Evolutionary conservation across 2,888 invertebrate species (phyloP), one percentile per base, ranked within the genome.

Genomic region (Hydriomena furcata): DNA sequence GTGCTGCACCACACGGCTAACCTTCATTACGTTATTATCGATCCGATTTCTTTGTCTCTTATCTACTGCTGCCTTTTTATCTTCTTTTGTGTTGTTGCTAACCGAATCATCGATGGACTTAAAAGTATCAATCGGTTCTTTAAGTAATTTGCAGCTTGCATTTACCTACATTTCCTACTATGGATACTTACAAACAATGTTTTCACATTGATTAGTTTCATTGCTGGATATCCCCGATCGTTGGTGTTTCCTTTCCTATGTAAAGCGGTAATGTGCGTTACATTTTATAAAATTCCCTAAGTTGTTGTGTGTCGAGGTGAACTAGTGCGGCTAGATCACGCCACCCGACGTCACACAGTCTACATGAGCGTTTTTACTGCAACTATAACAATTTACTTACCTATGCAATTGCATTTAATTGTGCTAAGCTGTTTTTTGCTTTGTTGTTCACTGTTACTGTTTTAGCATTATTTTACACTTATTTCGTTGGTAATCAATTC

Each of bases 291-390:
- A 8, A 30, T 35, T 27, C 46, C 24, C 13, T 25, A 7, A 5
- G 23, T 31, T 1, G 23, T 35, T 44, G 1, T 24, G 3, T 30
- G 40, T 10, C 40, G 48, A 46, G 47, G 53, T 51, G 50, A 43
- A 37, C 48, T 21, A 13, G 37, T 6, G 11, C 10, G 25, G 48
- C 45, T 45, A 43, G 43, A 55, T 57, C 60, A 58, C 58, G 60
- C 60, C 60, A 60, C 54, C 27, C 38, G 55, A 55, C 61, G 61
- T 61, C 59, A 57, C 28, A 45, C 52, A 49, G 61, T 57, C 52
- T 56, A 48, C 55, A 50, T 48, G 54, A 45, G 2, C 27, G 47
- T 60, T 52, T 55, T 47, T 54, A 25, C 52, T 47, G 48, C 51
- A 51, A 41, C 45, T 38, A 32, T 43, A 48, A 46, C 31, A n/a